Conservation (phyloP, 2,888 invertebrate genomes). For the Dolichopus griseipennis region DNA sequence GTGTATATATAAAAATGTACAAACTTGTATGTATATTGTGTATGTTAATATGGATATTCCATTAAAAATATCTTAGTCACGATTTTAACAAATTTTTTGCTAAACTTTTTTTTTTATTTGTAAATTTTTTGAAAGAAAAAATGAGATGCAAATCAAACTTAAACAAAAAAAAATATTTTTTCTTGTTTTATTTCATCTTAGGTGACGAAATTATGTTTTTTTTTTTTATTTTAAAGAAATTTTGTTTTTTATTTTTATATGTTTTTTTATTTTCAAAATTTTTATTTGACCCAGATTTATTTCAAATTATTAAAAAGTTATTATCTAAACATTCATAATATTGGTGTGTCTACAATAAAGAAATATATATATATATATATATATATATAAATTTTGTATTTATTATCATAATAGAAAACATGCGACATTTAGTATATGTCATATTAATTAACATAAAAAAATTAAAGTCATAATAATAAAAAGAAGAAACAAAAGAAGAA, state of each 20-base stretch:
- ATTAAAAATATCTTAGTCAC: neutral
- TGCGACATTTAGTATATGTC: neutral
- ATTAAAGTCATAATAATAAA: too few relatives aligned
- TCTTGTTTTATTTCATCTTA: neutral
- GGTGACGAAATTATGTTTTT: neutral
- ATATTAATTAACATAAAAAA: too few relatives aligned
- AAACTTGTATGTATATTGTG: too few relatives aligned
- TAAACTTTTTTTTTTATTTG: neutral
- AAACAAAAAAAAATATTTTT: neutral
- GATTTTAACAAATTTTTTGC: neutral
- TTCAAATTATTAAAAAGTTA: neutral
- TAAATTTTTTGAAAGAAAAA: neutral
- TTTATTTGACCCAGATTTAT: neutral
- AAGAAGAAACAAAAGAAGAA: too few relatives aligned
- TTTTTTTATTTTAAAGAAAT: neutral
- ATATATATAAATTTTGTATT: neutral
- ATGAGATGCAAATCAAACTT: neutral
- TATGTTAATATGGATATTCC: neutral
- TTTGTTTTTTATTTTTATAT: neutral
- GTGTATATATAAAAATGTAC: neutral
- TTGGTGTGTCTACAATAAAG: neutral
- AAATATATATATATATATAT: neutral
- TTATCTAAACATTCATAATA: neutral
- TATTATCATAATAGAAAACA: neutral
- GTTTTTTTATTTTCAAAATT: neutral